These are phyloP conservation scores for Ambastaia sidthimunki DNA, from an alignment of 2,797 vertebrate genomes.

Conservation along the genomic window DNA sequence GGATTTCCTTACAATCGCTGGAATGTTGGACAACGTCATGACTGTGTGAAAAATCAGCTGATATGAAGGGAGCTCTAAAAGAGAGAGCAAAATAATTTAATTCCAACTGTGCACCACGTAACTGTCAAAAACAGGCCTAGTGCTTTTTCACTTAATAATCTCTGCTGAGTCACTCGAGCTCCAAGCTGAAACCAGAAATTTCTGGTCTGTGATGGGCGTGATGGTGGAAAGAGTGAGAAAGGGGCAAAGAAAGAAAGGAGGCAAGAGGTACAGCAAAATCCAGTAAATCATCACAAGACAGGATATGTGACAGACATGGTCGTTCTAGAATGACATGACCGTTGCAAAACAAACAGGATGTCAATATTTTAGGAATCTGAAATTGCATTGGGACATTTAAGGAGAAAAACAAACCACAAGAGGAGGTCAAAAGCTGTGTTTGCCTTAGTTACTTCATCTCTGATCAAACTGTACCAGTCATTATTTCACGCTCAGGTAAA, in stretches of 20 bases:
- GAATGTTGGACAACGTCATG: slow-evolving; percentile 46
- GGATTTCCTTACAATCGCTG: slow-evolving; percentile 53
- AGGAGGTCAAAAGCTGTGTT: slow-evolving; percentile 11
- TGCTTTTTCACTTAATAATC: slow-evolving; percentile 13
- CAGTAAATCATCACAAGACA: slow-evolving; percentile 58
- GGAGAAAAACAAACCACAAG: slow-evolving; percentile 16
- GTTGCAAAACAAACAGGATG: slow-evolving; percentile 38
- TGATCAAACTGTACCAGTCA: slow-evolving; percentile 26
- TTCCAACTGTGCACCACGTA: not conserved
- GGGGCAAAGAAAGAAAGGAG: not conserved
- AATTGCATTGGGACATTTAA: not conserved
- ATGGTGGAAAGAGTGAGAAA: not conserved
- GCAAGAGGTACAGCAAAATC: not conserved
- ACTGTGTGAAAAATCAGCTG: slow-evolving; percentile 54
- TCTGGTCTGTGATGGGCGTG: not conserved
- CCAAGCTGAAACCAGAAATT: not conserved
- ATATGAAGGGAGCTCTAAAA: slow-evolving; percentile 30
- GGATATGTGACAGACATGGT: slow-evolving; percentile 62
- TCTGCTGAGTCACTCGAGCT: slow-evolving; percentile 28
- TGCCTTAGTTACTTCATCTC: slow-evolving; percentile 29
- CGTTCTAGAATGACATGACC: slow-evolving; percentile 25
- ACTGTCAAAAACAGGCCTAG: not conserved
- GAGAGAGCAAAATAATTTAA: not conserved
- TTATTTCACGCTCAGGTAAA: not conserved
- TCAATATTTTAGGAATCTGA: not conserved